Percentiles rank a stretch among this genome's conserved stretches.
Conservation (phyloP, 2,888 invertebrate species). For the Trimorus sp. region DNA sequence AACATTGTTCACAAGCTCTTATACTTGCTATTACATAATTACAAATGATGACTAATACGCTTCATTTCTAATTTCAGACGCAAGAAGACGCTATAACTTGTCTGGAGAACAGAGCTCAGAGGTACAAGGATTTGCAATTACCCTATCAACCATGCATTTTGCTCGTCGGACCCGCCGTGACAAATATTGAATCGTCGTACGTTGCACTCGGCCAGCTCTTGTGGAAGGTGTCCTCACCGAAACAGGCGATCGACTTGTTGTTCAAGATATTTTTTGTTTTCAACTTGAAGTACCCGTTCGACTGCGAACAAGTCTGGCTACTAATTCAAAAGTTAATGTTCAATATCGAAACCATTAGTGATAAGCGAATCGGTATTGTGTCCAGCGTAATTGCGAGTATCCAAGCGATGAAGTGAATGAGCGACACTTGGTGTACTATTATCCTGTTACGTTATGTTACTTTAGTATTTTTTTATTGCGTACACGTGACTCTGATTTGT, state of each 20-base stretch:
- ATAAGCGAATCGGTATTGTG: slow-evolving; percentile 58
- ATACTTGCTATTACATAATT: too few species aligned
- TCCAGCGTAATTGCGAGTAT: slow-evolving; percentile 60
- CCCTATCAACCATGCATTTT: slow-evolving; percentile 56
- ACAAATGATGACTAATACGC: too few species aligned
- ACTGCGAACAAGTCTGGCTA: slow-evolving; percentile 63
- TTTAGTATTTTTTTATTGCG: not conserved
- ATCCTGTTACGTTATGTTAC: slow-evolving; percentile 2
- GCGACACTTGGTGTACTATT: not conserved
- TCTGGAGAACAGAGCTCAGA: slow-evolving; percentile 50
- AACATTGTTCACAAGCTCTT: too few species aligned
- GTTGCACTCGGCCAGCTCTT: slow-evolving; percentile 43
- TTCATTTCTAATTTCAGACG: slow-evolving; percentile 31
- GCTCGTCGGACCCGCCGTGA: slow-evolving; percentile 46
- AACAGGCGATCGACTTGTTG: slow-evolving; percentile 46
- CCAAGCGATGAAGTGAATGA: slow-evolving; percentile 51
- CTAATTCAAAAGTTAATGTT: slow-evolving; percentile 54
- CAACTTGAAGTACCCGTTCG: slow-evolving; percentile 58
- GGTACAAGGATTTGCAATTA: slow-evolving; percentile 51
- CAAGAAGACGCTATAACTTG: slow-evolving; percentile 39
- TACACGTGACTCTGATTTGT: slow-evolving; percentile 4
- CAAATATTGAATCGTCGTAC: slow-evolving; percentile 45
- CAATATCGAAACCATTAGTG: slow-evolving; percentile 46
- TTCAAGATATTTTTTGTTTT: slow-evolving; percentile 54
- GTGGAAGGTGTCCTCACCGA: slow-evolving; percentile 45